Evolutionary conservation across 2,797 vertebrate genomes (phyloP), one percentile per base, ranked within the genome.

Genomic region (Malacoctenus gilli): DNA sequence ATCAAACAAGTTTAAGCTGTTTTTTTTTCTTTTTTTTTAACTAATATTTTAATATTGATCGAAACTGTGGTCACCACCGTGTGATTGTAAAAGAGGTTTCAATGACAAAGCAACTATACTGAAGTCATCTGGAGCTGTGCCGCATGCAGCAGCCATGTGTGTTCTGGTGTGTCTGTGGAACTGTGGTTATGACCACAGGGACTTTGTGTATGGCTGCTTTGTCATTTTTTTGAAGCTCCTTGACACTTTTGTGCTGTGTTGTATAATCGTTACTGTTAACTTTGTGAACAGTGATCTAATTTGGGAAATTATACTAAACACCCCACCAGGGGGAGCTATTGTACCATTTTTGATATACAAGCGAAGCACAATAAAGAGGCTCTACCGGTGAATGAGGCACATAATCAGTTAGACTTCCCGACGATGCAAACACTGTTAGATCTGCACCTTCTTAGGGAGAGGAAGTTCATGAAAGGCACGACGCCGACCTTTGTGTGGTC

Each of bases 311-410:
- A 61, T 42, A 22, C 14, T 5, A 2, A 3, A 19, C n/a, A 77
- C 3, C 19, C 77, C 88, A 85, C 75, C 80, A 89, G 85, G 80
- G 79, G 85, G 14, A 64, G 70, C 72, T 75, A 32, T 79, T 78
- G 73, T 49, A 65, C 56, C 65, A 75, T 25, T 54, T 66, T 78
- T 59, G 6, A 54, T 14, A 38, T 41, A 16, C 31, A 59, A 55
- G 28, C 32, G 9, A 5, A 36, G 23, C 53, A 50, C 9, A 47
- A 14, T 69, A 38, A 73, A 42, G 23, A 65, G 1, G 1, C 28
- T 43, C 49, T 64, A 47, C 61, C 66, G n/a, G 36, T 53, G 38
- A 42, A 4, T 47, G 40, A 14, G 63, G 54, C 34, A 61, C 8
- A 52, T 15, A 65, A 30, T 19, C 30, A 18, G 31, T 68, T 34